Evolutionary conservation across 2,113 vertebrate genomes (phyloP), one percentile per base, ranked within the genome.

Genomic region (Caretta caretta): DNA sequence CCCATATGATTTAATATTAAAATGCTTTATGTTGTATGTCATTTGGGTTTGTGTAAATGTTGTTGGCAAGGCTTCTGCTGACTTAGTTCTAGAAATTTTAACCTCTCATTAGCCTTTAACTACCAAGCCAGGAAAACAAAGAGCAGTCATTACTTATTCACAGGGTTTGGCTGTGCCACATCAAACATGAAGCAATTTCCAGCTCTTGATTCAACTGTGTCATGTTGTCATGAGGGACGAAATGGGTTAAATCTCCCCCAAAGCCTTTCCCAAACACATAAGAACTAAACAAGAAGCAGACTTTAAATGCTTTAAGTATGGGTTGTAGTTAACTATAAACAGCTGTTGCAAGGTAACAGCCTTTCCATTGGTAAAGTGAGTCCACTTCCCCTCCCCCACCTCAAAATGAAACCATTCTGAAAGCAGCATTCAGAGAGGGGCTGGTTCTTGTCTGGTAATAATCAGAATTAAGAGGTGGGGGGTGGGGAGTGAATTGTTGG

Each of bases 341-440:
- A 99, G 98, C 98, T 98, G 98, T 93, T 98, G 97, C 88, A 96
- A 98, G 98, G 98, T 98, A 98, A 98, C 95, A 96, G 96, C 93
- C 57, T 97, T 97, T 97, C 96, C 93, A 92, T 90, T 97, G 98
- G 96, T 96, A 92, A 96, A 97, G 94, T 80, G 96, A 98, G 96
- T 92, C 96, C 93, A 92, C 93, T 81, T 93, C n/a, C 90, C 35
- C 62, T 17, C 57, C 10, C 4, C 9, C 10, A 10, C 9, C 35
- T 8, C 2, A 96, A 97, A 98, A 98, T 91, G 96, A 93, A 91
- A 91, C 91, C 93, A 97, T 98, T 98, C 98, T 98, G 90, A 90
- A 96, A 93, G 91, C 6, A 80, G 86, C 25, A 4, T 86, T 96
- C 83, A 93, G 94, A 91, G 62, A 89, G 5, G 89, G 89, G 95